Base-by-base conservation (phyloP, 1,140 invertebrate species). In the Drosophila orosa region DNA sequence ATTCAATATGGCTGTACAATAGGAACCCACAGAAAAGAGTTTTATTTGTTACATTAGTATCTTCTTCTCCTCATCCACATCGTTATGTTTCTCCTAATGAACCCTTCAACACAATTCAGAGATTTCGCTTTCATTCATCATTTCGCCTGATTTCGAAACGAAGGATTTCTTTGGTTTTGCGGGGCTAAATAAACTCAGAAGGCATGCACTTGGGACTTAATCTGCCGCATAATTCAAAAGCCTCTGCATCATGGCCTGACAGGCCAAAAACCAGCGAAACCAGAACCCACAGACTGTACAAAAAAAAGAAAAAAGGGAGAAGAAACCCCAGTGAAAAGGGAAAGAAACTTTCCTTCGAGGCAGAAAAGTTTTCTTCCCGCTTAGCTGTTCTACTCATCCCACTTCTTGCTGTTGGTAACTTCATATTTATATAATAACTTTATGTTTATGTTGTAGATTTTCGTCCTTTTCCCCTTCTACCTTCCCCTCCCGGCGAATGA, bases 351-450 rank as follows among this genome's bases (percentile, higher is more conserved):
- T 66, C 40, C 48, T 76, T 55, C 33, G 35, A 61, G 55, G 40
- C 48, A 40, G 78, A 60, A 86, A 85, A 85, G 54, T 81, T 87
- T 86, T 63, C 55, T 37, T 50, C 68, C 55, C 75, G 35, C 48
- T 56, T 60, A 37, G 63, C 60, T 25, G 29, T 48, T 42, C 9
- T 48, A 24, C 61, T 48, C 63, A 44, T 57, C 44, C 19, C 59
- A n/a, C 69, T 39, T 40, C 27, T 40, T 44, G 25, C 45, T 40
- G 8, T 68, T 77, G 78, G 62, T 48, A 83, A 83, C 79, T 87
- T 86, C 83, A 83, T 86, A 86, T 86, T 86, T 86, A 86, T 86
- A 83, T 83, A 86, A 86, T 86, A 86, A 86, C 80, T 86, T 86
- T 79, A 87, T 86, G 83, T 86, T 86, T 87, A 74, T 83, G 80